phyloP scores from a whole-genome alignment of 2,797 vertebrate genomes.

The Lindbergichthys nudifrons region DNA sequence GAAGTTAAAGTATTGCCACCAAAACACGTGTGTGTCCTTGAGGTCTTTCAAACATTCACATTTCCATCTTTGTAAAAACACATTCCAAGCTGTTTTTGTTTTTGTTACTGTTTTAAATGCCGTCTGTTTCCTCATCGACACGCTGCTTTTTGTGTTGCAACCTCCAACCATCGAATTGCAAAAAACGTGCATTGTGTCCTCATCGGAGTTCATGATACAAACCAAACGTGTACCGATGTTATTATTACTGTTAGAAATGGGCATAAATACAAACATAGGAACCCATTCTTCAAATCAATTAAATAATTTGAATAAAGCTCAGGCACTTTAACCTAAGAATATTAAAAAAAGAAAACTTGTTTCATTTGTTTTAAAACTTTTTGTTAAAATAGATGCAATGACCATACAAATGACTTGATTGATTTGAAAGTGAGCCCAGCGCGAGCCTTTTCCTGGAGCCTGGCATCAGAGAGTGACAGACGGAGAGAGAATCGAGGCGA shows the following conservation, averaged over 20 bases:
- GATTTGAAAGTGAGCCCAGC: conserved; percentile 34
- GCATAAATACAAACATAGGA: not conserved
- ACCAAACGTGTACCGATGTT: not conserved
- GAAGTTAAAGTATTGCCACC: not conserved
- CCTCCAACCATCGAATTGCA: not conserved
- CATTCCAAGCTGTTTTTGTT: no score
- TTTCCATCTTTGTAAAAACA: not conserved
- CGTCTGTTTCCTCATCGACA: not conserved
- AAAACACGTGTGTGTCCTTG: not conserved
- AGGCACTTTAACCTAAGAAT: not conserved
- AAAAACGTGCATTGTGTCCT: not conserved
- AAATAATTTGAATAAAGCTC: not conserved
- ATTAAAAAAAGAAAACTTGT: not conserved
- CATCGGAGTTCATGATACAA: not conserved
- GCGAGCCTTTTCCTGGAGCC: conserved; percentile 32
- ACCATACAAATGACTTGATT: conserved; percentile 11
- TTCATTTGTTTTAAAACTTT: not conserved
- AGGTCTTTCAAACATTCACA: not conserved
- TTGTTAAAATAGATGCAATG: not conserved
- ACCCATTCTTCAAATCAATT: not conserved
- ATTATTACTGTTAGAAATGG: not conserved
- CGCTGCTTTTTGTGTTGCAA: not conserved
- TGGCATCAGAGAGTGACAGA: conserved; percentile 60
- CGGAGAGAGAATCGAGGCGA: conserved; percentile 52
- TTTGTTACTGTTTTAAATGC: not conserved